Evolutionary conservation across 2,113 vertebrate species (phyloP), one percentile per base, ranked within the genome.

Genomic region (Arvicanthis niloticus): DNA sequence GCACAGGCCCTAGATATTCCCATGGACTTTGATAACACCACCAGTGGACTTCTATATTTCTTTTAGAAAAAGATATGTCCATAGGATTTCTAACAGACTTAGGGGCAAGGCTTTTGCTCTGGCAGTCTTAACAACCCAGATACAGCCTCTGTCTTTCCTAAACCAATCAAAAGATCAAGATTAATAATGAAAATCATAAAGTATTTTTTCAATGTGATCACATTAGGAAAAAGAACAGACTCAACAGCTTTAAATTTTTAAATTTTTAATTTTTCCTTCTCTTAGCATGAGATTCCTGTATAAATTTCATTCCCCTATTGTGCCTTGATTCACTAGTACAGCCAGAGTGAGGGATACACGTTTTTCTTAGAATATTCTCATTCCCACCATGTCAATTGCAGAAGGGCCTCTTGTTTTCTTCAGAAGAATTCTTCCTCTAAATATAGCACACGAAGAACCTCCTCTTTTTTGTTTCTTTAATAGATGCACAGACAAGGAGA

Each of bases 161-260:
- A 80, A 48, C 15, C 48, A 53, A 53, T 17, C 7, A 53, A 81
- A n/a, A n/a, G 31, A 58, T 81, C 34, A 2, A n/a, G 58, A 56
- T 58, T 24, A 81, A 22, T 37, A 58, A 58, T 22, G 19, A 22
- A 81, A 80, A 56, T 34, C 31, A 53, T 15, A 80, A 37, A 10
- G 12, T 15, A 16, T 77, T 56, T 37, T 56, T 37, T 56, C 4
- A 81, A 10, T 81, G 51, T 56, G 9, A 8, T 42, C 40, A 24
- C 9, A 42, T 22, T 73, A 40, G 48, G 3, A 22, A 22, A 26
- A n/a, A 31, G 16, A 7, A 56, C 34, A 81, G 4, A n/a, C 8
- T 19, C 8, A n/a, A 3, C 11, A 1, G 1, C 3, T 53, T 80
- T 29, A n/a, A n/a, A n/a, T n/a, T n/a, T n/a, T n/a, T n/a, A n/a